A percentile compares a stretch with the other conserved stretches of the same genome.
These are phyloP conservation scores for Anarhynchus alexandrinus DNA, from an alignment of 2,113 vertebrate species.

Conservation along the genomic window DNA sequence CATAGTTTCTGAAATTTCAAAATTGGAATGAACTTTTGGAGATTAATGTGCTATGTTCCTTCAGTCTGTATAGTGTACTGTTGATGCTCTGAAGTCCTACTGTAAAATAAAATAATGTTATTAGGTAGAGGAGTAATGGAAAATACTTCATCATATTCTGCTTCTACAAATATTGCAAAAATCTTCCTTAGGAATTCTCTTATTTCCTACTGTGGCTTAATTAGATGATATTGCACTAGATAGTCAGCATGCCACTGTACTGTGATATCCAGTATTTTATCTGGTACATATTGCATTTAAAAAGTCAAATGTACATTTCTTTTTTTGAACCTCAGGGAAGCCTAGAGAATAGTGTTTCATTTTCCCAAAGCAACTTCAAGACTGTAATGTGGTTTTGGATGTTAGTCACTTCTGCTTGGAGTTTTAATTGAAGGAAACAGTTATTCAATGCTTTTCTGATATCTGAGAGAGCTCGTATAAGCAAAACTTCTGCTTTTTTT, in stretches of 20 bases:
- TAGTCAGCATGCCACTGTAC: not conserved
- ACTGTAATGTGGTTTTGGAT: not conserved
- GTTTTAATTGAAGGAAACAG: not conserved
- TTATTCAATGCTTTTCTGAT: not conserved
- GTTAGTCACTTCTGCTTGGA: not conserved
- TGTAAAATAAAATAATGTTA: not conserved
- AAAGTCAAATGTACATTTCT: not conserved
- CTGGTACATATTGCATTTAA: not conserved
- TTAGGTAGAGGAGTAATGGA: not conserved
- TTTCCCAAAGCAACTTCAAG: not conserved
- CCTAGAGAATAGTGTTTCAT: not conserved
- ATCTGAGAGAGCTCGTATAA: not conserved
- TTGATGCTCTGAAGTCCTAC: not conserved
- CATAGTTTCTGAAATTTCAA: not conserved
- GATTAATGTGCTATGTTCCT: not conserved
- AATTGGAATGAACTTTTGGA: not conserved
- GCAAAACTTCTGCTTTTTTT: not conserved
- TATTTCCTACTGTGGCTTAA: not conserved
- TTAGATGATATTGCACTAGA: not conserved
- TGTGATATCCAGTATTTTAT: not conserved
- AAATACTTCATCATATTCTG: not conserved
- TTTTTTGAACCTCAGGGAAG: not conserved
- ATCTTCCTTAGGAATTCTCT: not conserved
- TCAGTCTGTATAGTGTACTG: not conserved
- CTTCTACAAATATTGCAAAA: not conserved